Base-by-base conservation (phyloP, 2,113 vertebrate species). In the Lonchura striata region DNA sequence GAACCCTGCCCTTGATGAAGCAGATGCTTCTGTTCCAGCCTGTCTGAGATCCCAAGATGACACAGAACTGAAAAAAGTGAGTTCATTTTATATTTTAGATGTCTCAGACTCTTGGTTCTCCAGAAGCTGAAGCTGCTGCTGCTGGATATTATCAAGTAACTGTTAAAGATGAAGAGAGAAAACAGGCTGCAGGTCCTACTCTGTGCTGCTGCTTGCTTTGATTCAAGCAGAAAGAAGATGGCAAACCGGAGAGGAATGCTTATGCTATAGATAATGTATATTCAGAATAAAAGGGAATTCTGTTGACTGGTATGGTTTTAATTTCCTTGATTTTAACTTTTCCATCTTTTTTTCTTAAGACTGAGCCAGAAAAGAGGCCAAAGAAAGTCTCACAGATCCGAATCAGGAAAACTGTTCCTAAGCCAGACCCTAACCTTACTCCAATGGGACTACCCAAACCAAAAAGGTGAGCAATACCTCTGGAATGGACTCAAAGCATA, bases 381-480 rank as follows among this genome's bases (percentile, higher is more conserved):
- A 98, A 98, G 98, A 98, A 98, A 94, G 99, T 99, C 30, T 99
- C 99, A 31, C 98, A 99, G 97, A 99, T 99, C 80, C 97, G 98
- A 71, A 99, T 99, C 91, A 98, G 99, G 65, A 99, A 99, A 92
- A 98, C 98, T 8, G 91, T 99, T 61, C 99, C 99, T 10, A 99
- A 97, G 69, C 98, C 98, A 15, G 99, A 99, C 74, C 98, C 98
- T 33, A 99, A 97, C 63, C 98, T 99, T 74, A 99, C 99, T 39
- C 99, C 99, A 7, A 99, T 99, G 99, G 99, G 99, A 57, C 97
- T 99, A 18, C 99, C 99, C 80, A 99, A 98, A 97, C 98, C 98
- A 94, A 99, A 99, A 98, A 99, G 99, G 99, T 99, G 78, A 97
- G 97, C 53, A 21, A n/a, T 37, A 22, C n/a, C 46, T 94, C 61